phyloP scores from a whole-genome alignment of 2,113 vertebrate species.

The Numida meleagris region DNA sequence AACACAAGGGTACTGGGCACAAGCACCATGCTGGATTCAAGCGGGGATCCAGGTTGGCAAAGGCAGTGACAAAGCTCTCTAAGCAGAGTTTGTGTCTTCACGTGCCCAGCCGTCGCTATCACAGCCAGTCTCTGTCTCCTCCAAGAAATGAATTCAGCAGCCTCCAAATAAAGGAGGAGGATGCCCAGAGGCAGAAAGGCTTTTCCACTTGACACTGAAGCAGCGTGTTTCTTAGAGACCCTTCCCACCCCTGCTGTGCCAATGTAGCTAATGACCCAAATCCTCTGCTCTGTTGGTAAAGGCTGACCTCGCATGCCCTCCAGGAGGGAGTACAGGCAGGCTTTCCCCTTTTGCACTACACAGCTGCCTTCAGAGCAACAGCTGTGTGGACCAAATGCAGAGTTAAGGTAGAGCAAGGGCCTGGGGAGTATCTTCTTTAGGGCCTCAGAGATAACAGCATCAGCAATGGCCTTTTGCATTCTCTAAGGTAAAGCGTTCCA shows the following conservation, averaged over 20 bases:
- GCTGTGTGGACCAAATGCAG: neutral
- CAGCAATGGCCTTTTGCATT: neutral
- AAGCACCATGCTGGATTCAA: neutral
- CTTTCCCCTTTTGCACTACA: neutral
- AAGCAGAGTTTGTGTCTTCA: neutral
- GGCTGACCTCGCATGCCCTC: slow-evolving; percentile 30
- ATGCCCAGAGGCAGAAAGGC: slow-evolving; percentile 24
- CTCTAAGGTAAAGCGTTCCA: neutral
- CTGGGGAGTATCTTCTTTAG: neutral
- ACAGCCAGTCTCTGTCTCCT: neutral
- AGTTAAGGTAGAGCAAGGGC: neutral
- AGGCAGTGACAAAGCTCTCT: neutral
- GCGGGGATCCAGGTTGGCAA: neutral
- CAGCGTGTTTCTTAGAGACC: slow-evolving; percentile 1
- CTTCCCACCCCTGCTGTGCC: slow-evolving; percentile 26
- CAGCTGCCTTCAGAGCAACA: neutral
- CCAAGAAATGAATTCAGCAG: slow-evolving; percentile 23
- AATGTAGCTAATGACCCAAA: slow-evolving; percentile 38
- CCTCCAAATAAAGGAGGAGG: slow-evolving; percentile 34
- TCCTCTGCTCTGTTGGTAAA: slow-evolving; percentile 7
- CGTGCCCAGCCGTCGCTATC: slow-evolving; percentile 9
- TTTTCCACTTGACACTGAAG: slow-evolving; percentile 29
- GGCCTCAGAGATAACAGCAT: neutral
- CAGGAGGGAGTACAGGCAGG: neutral
- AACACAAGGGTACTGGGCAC: neutral